These are phyloP conservation scores for Galeopsomyia nigrocyanea DNA, from an alignment of 2,888 invertebrate species.

Conservation along the genomic window DNA sequence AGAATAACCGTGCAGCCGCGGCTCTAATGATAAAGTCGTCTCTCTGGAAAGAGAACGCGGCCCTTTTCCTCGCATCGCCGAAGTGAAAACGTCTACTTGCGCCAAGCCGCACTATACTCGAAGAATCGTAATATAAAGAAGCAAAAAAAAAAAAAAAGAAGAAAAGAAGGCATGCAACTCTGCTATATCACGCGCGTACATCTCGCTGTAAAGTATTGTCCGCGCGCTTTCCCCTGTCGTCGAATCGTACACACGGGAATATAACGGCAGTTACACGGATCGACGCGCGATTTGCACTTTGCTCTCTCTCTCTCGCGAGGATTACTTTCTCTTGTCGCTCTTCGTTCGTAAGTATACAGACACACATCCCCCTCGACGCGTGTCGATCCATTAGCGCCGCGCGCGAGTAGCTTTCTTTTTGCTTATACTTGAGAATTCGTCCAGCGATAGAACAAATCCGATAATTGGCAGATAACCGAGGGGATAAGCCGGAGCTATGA, in stretches of 20 bases:
- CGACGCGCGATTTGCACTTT: too few species aligned
- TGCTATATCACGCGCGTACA: too few species aligned
- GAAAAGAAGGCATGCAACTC: too few species aligned
- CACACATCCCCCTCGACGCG: not conserved
- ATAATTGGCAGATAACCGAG: conserved; percentile 23
- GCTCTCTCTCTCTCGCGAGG: not conserved
- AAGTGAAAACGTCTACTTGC: not conserved
- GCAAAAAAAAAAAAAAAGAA: too few species aligned
- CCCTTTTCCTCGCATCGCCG: not conserved
- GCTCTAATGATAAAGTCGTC: conserved; percentile 21
- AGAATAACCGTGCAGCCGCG: not conserved
- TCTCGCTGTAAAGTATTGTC: not conserved
- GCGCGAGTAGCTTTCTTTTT: conserved; percentile 6
- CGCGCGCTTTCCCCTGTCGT: not conserved
- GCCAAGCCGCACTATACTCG: too few species aligned
- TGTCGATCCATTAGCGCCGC: conserved; percentile 24
- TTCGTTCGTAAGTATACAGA: too few species aligned
- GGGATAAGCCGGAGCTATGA: conserved; percentile 24
- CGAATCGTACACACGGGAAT: too few species aligned
- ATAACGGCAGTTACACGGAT: too few species aligned
- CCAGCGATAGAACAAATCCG: not conserved
- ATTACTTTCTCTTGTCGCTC: conserved; percentile 33
- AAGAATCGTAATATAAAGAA: too few species aligned
- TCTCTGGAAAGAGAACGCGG: not conserved
- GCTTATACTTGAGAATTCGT: not conserved